Evolutionary conservation across 1,140 invertebrate species (phyloP).

Genomic region (Lerema accius): DNA sequence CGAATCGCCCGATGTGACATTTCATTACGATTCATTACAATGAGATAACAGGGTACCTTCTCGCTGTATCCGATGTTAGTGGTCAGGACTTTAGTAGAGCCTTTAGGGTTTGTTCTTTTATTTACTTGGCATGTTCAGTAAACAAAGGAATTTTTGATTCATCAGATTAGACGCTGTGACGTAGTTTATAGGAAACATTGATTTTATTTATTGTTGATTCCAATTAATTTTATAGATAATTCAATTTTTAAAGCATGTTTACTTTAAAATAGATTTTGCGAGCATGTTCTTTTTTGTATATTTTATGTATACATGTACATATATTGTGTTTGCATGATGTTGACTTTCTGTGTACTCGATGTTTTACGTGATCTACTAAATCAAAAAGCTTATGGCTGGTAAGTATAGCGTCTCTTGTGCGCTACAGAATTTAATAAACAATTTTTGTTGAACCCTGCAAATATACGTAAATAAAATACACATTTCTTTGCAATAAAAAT

Average conservation of each 20-base stretch:
- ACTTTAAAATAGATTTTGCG: not conserved
- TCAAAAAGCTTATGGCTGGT: not conserved
- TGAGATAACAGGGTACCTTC: slow-evolving; percentile 72
- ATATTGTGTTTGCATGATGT: slow-evolving; percentile 6
- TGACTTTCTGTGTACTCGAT: slow-evolving; percentile 2
- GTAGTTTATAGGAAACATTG: slow-evolving; percentile 17
- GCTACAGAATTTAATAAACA: too few relatives aligned
- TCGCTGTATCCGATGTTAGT: slow-evolving; percentile 56
- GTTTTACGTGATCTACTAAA: slow-evolving; percentile 3
- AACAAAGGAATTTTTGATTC: slow-evolving; percentile 14
- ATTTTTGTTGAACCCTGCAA: too few relatives aligned
- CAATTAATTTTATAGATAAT: slow-evolving; percentile 2
- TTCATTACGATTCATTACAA: slow-evolving; percentile 66
- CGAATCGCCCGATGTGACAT: slow-evolving; percentile 36
- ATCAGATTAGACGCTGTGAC: slow-evolving; percentile 13
- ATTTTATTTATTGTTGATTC: not conserved
- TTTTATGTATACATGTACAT: slow-evolving; percentile 7
- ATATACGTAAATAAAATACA: too few relatives aligned
- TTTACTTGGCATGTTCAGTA: slow-evolving; percentile 26
- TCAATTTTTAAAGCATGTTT: slow-evolving; percentile 21
- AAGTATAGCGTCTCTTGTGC: too few relatives aligned
- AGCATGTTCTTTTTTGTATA: slow-evolving; percentile 10
- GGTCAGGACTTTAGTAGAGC: slow-evolving; percentile 57
- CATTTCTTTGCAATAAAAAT: too few relatives aligned
- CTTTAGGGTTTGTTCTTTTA: slow-evolving; percentile 28